Conservation (phyloP, 2,888 invertebrate species). For the Euzetes globulus region DNA sequence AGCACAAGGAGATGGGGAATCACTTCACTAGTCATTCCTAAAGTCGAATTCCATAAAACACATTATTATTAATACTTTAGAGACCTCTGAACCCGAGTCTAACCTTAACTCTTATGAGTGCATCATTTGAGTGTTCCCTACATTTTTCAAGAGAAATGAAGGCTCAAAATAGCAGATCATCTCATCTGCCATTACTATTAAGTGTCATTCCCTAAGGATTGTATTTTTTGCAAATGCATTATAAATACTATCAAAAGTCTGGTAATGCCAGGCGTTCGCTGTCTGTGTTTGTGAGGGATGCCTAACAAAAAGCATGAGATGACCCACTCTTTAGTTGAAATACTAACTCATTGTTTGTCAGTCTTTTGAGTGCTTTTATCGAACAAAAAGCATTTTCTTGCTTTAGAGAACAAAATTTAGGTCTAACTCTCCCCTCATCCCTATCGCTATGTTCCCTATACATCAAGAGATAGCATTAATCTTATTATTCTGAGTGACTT, state of each 20-base stretch:
- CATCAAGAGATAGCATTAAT: slow-evolving; percentile 16
- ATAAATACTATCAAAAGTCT: slow-evolving; percentile 8
- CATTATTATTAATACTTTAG: slow-evolving; percentile 25
- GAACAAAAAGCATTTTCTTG: slow-evolving; percentile 13
- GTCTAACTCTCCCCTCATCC: neutral
- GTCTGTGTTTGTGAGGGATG: neutral
- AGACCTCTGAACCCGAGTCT: neutral
- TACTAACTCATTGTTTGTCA: slow-evolving; percentile 20
- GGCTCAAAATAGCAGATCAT: neutral
- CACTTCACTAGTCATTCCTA: neutral
- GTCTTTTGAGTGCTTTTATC: slow-evolving; percentile 25
- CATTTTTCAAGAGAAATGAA: neutral
- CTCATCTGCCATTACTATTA: slow-evolving; percentile 16
- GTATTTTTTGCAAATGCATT: slow-evolving; percentile 10
- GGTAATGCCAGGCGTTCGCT: neutral
- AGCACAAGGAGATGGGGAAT: neutral
- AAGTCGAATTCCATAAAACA: neutral
- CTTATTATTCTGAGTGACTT: slow-evolving; percentile 28
- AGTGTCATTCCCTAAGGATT: slow-evolving; percentile 18
- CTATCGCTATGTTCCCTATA: neutral
- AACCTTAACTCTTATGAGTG: slow-evolving; percentile 3
- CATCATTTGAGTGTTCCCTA: neutral
- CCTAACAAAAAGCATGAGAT: slow-evolving; percentile 2
- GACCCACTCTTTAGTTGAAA: slow-evolving; percentile 17
- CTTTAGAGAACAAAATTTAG: neutral